A percentile compares a stretch with the other conserved stretches of the same genome.
These are phyloP conservation scores for Myrmecobius fasciatus DNA, from an alignment of 2,113 vertebrate species.

Conservation along the genomic window DNA sequence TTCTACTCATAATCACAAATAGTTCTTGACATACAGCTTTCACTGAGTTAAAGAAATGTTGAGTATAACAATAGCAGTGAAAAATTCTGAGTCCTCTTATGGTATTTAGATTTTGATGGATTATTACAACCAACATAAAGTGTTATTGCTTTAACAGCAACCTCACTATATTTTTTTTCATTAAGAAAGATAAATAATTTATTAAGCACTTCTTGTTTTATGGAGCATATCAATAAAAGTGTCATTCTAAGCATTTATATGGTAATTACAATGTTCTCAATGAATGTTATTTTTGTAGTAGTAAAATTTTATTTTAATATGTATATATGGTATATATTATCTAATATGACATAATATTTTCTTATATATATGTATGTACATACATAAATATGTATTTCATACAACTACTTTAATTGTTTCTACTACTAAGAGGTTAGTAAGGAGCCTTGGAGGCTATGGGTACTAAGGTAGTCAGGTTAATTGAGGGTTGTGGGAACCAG, in stretches of 20 bases:
- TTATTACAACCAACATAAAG: constrained; percentile 50
- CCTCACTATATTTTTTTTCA: background rate
- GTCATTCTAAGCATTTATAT: constrained; percentile 40
- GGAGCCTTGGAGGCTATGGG: too few relatives aligned
- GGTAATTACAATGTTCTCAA: background rate
- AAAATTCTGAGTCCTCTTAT: constrained; percentile 10
- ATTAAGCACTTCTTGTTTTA: too few relatives aligned
- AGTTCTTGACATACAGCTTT: constrained; percentile 54
- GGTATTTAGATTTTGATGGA: constrained; percentile 48
- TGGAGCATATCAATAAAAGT: background rate
- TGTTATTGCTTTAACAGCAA: constrained; percentile 23
- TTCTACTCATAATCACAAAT: background rate
- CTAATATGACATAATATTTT: too few relatives aligned
- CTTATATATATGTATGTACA: too few relatives aligned
- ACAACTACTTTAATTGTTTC: too few relatives aligned
- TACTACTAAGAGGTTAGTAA: too few relatives aligned
- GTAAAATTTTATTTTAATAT: too few relatives aligned
- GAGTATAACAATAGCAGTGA: constrained; percentile 62
- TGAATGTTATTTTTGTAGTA: background rate
- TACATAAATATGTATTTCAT: too few relatives aligned
- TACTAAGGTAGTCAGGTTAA: too few relatives aligned
- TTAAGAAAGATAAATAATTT: constrained; percentile 3
- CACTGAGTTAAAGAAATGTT: background rate
- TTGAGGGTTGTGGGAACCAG: too few relatives aligned
- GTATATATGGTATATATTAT: too few relatives aligned